Evolutionary conservation across 2,113 vertebrate genomes (phyloP).

Genomic region (Paramisgurnus dabryanus): DNA sequence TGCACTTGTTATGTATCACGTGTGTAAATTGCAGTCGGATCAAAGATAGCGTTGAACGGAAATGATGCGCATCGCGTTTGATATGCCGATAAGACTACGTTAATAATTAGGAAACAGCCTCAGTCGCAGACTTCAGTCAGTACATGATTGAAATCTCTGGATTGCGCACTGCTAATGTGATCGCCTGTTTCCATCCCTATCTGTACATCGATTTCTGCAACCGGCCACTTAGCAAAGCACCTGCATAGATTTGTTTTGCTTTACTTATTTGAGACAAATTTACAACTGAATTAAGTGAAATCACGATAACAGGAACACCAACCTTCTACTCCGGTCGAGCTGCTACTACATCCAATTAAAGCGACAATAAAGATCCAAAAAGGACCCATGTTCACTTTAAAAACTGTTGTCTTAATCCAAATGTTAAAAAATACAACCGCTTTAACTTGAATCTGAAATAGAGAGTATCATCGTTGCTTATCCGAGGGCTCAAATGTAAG

Average conservation of each 20-base stretch:
- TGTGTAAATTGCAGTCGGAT: neutral
- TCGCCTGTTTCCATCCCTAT: neutral
- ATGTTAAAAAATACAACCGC: neutral
- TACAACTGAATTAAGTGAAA: neutral
- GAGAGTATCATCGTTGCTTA: conserved; percentile 49
- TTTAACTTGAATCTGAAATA: conserved; percentile 40
- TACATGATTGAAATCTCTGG: neutral
- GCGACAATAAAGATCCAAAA: conserved; percentile 68
- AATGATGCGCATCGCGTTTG: neutral
- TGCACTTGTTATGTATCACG: neutral
- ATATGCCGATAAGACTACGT: neutral
- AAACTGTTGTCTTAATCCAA: conserved; percentile 54
- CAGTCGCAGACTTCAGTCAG: neutral
- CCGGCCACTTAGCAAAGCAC: neutral
- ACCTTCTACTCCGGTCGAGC: conserved; percentile 71
- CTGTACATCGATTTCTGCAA: neutral
- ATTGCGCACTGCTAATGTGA: neutral
- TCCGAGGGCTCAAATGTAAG: neutral
- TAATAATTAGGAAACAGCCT: neutral
- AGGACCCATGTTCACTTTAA: conserved; percentile 64
- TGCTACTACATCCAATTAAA: conserved; percentile 61
- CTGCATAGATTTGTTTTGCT: neutral
- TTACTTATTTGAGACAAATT: neutral
- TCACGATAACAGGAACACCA: conserved; percentile 53
- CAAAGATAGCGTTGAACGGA: neutral